Evolutionary conservation across 2,113 vertebrate species (phyloP).

Genomic region (Semicossyphus pulcher): DNA sequence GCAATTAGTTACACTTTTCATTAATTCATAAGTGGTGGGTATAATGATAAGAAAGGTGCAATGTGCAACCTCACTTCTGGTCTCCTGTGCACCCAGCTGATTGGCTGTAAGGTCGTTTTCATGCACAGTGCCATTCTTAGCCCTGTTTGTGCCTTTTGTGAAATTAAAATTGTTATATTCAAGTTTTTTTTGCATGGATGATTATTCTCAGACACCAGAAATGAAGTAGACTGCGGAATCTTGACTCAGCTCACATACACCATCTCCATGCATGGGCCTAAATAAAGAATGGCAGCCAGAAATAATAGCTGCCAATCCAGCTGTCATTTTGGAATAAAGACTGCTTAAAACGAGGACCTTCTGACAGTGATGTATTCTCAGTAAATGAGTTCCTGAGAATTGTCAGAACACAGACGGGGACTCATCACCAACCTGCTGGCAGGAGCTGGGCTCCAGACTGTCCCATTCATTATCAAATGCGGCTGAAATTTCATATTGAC

Average conservation of each 20-base stretch:
- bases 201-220: not conserved
- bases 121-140: not conserved
- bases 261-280: not conserved
- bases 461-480: constrained; percentile 5
- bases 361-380: not conserved
- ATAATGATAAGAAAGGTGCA: not conserved
- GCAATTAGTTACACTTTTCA: not conserved
- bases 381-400: constrained; percentile 20
- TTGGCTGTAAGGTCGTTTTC: not conserved
- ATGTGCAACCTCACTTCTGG: not conserved
- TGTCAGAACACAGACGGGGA: not conserved
- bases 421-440: constrained; percentile 14
- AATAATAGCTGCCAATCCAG: constrained; percentile 11
- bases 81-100: not conserved
- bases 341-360: not conserved
- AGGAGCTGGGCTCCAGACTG: not conserved
- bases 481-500: constrained; percentile 25
- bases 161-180: not conserved
- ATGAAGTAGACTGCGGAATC: not conserved
- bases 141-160: not conserved
- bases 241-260: not conserved
- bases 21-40: not conserved
- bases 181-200: not conserved
- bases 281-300: constrained; percentile 9
- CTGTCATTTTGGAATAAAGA: constrained; percentile 12